Conservation (phyloP, 2,888 invertebrate species). For the Xestia sexstrigata region DNA sequence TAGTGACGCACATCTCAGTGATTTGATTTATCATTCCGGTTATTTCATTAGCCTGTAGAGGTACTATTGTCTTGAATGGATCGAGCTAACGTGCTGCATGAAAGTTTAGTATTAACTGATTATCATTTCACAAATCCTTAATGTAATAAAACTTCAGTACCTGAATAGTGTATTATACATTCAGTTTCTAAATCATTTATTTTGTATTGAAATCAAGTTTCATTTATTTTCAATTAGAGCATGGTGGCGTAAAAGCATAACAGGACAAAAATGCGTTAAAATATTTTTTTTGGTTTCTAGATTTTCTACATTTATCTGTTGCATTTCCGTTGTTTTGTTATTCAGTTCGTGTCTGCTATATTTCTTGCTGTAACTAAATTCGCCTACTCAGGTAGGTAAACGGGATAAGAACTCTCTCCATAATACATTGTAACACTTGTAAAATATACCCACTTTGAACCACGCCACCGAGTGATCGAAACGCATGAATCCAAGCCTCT, state of each 20-base stretch:
- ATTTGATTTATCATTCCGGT: slow-evolving; percentile 79
- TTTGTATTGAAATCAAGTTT: slow-evolving; percentile 55
- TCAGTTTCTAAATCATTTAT: slow-evolving; percentile 57
- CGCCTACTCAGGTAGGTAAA: slow-evolving; percentile 75
- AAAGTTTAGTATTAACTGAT: slow-evolving; percentile 70
- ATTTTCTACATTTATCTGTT: slow-evolving; percentile 67
- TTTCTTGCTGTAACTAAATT: slow-evolving; percentile 70
- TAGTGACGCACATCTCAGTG: slow-evolving; percentile 79
- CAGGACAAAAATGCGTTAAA: slow-evolving; percentile 52
- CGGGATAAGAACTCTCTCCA: slow-evolving; percentile 82
- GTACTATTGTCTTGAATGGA: slow-evolving; percentile 81
- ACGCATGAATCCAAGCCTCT: slow-evolving; percentile 90
- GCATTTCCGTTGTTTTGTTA: slow-evolving; percentile 66
- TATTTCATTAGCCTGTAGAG: slow-evolving; percentile 85
- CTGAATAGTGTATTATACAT: slow-evolving; percentile 67
- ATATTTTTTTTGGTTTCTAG: slow-evolving; percentile 62
- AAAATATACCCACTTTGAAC: slow-evolving; percentile 86
- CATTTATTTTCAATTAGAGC: slow-evolving; percentile 69
- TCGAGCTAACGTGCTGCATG: slow-evolving; percentile 86
- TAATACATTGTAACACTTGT: slow-evolving; percentile 87
- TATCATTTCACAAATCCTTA: slow-evolving; percentile 69
- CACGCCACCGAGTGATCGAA: slow-evolving; percentile 91
- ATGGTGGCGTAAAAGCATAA: slow-evolving; percentile 77
- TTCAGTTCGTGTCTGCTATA: slow-evolving; percentile 71
- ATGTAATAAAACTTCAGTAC: slow-evolving; percentile 67